phyloP scores from a whole-genome alignment of 2,113 vertebrate species.

The Zosterops pallidus region DNA sequence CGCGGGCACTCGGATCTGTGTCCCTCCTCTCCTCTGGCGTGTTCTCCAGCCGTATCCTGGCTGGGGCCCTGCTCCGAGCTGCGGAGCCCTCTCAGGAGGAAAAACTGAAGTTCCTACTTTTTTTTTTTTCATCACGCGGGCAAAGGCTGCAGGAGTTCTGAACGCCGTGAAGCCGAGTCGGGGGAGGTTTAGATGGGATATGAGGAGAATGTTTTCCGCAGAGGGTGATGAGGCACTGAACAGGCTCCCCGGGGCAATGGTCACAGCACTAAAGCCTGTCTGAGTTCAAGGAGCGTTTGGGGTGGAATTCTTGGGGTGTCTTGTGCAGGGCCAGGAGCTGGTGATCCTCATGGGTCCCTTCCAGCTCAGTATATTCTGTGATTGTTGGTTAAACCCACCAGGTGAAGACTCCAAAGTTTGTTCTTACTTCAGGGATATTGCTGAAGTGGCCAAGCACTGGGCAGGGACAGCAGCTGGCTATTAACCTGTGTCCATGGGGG shows the following conservation, averaged over 20 bases:
- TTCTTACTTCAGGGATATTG: not conserved
- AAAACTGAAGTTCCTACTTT: not conserved
- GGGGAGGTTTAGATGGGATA: not conserved
- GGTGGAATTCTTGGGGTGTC: not conserved
- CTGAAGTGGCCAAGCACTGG: not conserved
- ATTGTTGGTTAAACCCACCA: not conserved
- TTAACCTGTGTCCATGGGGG: not conserved
- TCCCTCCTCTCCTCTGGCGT: accelerated
- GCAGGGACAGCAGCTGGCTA: not conserved
- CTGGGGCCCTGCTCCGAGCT: not conserved
- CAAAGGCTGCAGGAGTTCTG: not conserved
- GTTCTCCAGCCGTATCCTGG: not conserved
- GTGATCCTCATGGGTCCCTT: not conserved
- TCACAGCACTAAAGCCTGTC: not conserved
- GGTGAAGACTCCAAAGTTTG: not conserved
- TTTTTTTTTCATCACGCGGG: not conserved
- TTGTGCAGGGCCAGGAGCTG: not conserved
- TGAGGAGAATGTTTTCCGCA: not conserved
- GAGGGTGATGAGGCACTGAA: not conserved
- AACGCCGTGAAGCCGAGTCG: not conserved
- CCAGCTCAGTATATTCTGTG: not conserved
- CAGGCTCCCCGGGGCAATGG: not conserved
- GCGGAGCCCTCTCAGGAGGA: not conserved
- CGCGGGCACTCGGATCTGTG: not conserved
- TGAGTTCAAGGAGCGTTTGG: not conserved